Percentiles rank a stretch among this genome's conserved stretches.
Conservation (phyloP, 2,797 vertebrate genomes). For the Neoniphon sammara region DNA sequence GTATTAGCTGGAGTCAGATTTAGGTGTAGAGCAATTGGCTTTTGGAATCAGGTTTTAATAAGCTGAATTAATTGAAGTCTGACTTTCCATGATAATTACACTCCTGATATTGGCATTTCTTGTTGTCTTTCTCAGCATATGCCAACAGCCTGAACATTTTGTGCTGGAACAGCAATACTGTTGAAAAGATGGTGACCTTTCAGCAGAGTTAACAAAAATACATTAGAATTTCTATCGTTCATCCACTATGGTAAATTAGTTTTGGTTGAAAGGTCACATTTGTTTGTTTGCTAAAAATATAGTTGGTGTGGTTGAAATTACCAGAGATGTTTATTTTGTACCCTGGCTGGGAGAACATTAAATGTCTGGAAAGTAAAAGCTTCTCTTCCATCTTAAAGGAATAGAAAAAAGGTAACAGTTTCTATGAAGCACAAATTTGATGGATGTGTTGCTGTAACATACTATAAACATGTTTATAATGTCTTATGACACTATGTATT, state of each 20-base stretch:
- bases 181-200: constrained; percentile 71
- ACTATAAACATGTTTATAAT: no score
- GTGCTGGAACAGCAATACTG: constrained; percentile 39
- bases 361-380: constrained; percentile 19
- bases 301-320: constrained; percentile 25
- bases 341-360: constrained; percentile 21
- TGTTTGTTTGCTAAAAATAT: constrained; percentile 66
- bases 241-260: constrained; percentile 60
- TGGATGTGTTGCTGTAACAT: background rate
- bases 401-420: background rate
- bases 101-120: constrained; percentile 27
- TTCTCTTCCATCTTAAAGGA: constrained; percentile 11
- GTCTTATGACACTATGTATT: no score
- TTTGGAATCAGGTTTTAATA: constrained; percentile 25
- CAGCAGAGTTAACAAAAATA: constrained; percentile 44
- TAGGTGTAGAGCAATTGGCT: constrained; percentile 22
- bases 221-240: constrained; percentile 68
- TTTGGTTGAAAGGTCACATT: constrained; percentile 70
- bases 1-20: constrained; percentile 8
- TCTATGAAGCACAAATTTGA: background rate
- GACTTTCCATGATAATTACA: constrained; percentile 30
- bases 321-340: constrained; percentile 24
- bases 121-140: constrained; percentile 41
- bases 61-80: constrained; percentile 36
- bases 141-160: constrained; percentile 46